Evolutionary conservation across 1,140 invertebrate species (phyloP), one percentile per base, ranked within the genome.

Genomic region (Danaus plexippus): DNA sequence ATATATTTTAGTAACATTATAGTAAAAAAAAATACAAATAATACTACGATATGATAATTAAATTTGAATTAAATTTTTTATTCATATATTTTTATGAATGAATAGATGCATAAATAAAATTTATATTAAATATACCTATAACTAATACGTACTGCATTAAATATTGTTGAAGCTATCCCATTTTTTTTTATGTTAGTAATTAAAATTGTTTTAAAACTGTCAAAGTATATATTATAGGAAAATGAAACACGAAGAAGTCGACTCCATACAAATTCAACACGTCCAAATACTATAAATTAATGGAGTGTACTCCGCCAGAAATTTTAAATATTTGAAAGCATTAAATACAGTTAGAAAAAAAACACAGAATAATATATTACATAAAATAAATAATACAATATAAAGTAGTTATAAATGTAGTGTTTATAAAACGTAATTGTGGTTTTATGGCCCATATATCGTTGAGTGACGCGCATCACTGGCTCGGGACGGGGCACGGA

Each of bases 351-450:
- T 75, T 82, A 82, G 79, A 67, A 77, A 85, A 83, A 80, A 81
- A 73, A 79, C 77, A 73, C 70, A 81, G 69, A 66, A 73, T 85
- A 86, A 87, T 85, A 85, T 87, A 87, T 87, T 87, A 87, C 81
- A 66, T 84, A 85, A 84, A 85, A 87, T 87, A 87, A 87, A 87
- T 87, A 87, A 84, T 80, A 80, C 78, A 85, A 87, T 85, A 78
- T 85, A 81, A 87, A 83, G 78, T 80, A 80, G 77, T 85, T 84
- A 87, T 84, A 84, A 85, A 87, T 77, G 84, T 77, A 87, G 81
- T 86, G 81, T 87, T 87, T 87, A 87, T 87, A 87, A 87, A 87
- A 84, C 69, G 78, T 85, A 80, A 85, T 85, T 75, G 77, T 73
- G 55, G 71, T 77, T 87, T 87, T 87, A 85, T 84, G 80, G 84